These are phyloP conservation scores for Neogale vison DNA, from an alignment of 2,113 vertebrate genomes.

Conservation along the genomic window DNA sequence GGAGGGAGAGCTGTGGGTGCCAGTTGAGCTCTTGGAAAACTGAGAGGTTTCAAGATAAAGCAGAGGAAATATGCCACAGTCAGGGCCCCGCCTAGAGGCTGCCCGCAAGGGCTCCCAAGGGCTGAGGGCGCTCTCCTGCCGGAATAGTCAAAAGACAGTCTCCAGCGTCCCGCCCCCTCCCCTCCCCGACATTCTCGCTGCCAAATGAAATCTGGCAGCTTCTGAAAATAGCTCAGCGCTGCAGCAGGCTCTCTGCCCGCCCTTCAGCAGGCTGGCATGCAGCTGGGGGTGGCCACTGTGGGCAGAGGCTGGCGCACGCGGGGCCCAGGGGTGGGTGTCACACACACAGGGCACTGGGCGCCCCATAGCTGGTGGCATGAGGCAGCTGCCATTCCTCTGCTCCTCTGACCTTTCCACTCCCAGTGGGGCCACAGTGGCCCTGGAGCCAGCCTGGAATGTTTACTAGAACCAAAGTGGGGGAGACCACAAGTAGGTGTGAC, in stretches of 20 bases:
- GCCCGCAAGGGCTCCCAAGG: conserved; percentile 15
- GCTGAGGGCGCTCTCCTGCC: conserved; percentile 31
- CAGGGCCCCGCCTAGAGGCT: not conserved
- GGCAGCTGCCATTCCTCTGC: conserved; percentile 37
- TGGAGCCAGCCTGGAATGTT: not conserved
- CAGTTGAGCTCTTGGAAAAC: conserved; percentile 29
- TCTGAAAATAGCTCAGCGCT: conserved; percentile 80
- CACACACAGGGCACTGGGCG: conserved; percentile 18
- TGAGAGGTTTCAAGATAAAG: conserved; percentile 32
- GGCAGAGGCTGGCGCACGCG: conserved; percentile 57
- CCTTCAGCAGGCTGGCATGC: conserved; percentile 79
- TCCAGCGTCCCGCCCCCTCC: conserved; percentile 57
- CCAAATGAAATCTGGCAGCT: conserved; percentile 82
- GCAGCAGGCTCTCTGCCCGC: conserved; percentile 78
- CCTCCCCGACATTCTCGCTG: conserved; percentile 66
- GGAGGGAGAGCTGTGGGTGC: not conserved
- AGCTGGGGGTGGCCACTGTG: conserved; percentile 77
- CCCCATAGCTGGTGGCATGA: not conserved
- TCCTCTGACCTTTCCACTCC: conserved; percentile 40
- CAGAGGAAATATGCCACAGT: not conserved
- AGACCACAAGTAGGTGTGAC: not conserved
- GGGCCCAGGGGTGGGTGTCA: conserved; percentile 52
- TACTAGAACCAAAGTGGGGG: not conserved
- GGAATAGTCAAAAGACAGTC: conserved; percentile 67
- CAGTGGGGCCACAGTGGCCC: not conserved